Conservation (phyloP, 2,797 vertebrate genomes). For the Monodelphis domestica region DNA sequence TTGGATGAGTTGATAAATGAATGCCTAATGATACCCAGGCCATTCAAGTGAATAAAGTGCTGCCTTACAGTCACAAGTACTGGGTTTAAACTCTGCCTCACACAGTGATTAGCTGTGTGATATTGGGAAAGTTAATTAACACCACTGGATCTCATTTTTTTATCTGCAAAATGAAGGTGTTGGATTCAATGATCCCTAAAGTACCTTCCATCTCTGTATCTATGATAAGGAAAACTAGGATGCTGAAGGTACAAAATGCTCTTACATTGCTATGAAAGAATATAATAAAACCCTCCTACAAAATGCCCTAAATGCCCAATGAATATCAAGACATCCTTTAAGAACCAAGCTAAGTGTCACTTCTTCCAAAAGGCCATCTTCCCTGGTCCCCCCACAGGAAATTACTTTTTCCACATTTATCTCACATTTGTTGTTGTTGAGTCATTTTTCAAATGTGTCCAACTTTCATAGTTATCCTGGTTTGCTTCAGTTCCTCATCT, state of each 20-base stretch:
- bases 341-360: not conserved
- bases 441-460: no score
- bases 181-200: not conserved
- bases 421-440: no score
- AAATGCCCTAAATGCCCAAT: not conserved
- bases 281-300: not conserved
- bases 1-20: not conserved
- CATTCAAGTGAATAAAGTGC: not conserved
- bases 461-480: no score
- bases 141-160: not conserved
- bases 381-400: not conserved
- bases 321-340: not conserved
- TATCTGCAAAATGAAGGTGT: not conserved
- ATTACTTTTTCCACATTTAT: not conserved
- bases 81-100: not conserved
- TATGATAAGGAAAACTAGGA: not conserved
- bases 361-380: not conserved
- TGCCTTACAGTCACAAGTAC: not conserved
- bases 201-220: not conserved
- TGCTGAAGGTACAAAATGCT: not conserved
- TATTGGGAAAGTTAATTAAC: not conserved
- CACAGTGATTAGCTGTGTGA: not conserved
- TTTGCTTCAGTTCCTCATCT: no score
- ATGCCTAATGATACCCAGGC: not conserved
- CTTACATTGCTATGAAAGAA: not conserved